Conservation (phyloP, 2,797 vertebrate genomes). For the Triplophysa bombifrons region DNA sequence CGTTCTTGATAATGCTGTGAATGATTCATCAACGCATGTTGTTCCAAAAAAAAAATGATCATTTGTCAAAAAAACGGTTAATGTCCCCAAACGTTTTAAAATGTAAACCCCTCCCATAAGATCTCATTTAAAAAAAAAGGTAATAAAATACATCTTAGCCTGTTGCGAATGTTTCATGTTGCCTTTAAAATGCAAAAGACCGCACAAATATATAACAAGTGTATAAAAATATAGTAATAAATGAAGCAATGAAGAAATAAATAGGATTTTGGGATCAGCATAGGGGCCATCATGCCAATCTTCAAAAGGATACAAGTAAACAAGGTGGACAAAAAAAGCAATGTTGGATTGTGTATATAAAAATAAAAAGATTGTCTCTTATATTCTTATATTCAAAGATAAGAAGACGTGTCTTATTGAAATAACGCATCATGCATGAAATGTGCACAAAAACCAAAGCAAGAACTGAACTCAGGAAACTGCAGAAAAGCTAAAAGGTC, state of each 20-base stretch:
- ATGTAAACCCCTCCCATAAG: not conserved
- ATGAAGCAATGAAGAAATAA: not conserved
- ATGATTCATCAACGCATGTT: not conserved
- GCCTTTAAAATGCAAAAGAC: constrained; percentile 25
- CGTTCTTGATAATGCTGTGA: not conserved
- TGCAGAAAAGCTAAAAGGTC: constrained; percentile 21
- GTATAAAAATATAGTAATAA: not conserved
- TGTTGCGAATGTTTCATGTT: constrained; percentile 4
- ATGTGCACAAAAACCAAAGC: constrained; percentile 26
- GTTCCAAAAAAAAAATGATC: too few species aligned
- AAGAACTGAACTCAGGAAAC: constrained; percentile 26
- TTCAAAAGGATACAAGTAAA: not conserved
- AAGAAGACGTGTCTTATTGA: not conserved
- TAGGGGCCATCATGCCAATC: not conserved
- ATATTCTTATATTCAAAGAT: not conserved
- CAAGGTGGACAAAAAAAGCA: not conserved
- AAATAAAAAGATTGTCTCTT: not conserved
- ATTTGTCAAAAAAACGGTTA: not conserved
- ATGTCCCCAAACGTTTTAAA: not conserved
- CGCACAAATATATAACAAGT: not conserved
- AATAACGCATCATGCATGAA: constrained; percentile 41
- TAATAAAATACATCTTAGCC: too few species aligned
- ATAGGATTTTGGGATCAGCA: constrained; percentile 18
- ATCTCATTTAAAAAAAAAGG: too few species aligned
- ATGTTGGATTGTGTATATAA: not conserved